Evolutionary conservation across 2,113 vertebrate genomes (phyloP), one percentile per base, ranked within the genome.

Genomic region (Cepphus grylle): DNA sequence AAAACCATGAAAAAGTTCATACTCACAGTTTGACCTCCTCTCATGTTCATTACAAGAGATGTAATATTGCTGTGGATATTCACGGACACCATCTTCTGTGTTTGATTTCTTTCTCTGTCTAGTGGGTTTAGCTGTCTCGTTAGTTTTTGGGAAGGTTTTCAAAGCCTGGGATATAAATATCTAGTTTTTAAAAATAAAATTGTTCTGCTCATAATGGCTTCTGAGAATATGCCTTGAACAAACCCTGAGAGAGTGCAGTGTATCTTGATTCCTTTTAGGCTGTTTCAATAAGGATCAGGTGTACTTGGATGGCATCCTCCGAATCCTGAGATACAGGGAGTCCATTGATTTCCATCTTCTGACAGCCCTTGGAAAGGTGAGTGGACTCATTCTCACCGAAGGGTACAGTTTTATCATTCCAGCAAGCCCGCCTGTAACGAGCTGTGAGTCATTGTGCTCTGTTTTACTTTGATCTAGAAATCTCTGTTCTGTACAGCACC

Each of bases 231-330:
- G 23, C 32, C 55, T 70, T 52, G 55, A 86, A 30, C 15, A 79
- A 89, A 55, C 49, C 20, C 25, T 67, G 74, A 77, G 1, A 52
- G 38, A 42, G 10, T 36, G 12, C 47, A 49, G 36, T 72, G 26
- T 86, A 13, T 96, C 43, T 94, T 58, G 19, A 8, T 84, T 94
- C 58, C 49, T 85, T 95, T 45, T 91, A 99, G 99, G 99, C 11
- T 99, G 99, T 94, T 99, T 99, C 98, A 99, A 98, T 97, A 99
- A 99, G 97, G 99, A 99, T 96, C 99, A 99, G 93, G 99, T 99
- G 11, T 99, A 99, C 90, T 93, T 99, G 95, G 99, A 99, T 36
- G 99, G 99, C 45, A 98, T 99, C 95, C 98, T 99, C 88, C 98
- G 98, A 95, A 99, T 99, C 93, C 98, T 99, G 36, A 98, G 99